Evolutionary conservation across 2,797 vertebrate genomes (phyloP).

Genomic region (Hafferia zeledoni): DNA sequence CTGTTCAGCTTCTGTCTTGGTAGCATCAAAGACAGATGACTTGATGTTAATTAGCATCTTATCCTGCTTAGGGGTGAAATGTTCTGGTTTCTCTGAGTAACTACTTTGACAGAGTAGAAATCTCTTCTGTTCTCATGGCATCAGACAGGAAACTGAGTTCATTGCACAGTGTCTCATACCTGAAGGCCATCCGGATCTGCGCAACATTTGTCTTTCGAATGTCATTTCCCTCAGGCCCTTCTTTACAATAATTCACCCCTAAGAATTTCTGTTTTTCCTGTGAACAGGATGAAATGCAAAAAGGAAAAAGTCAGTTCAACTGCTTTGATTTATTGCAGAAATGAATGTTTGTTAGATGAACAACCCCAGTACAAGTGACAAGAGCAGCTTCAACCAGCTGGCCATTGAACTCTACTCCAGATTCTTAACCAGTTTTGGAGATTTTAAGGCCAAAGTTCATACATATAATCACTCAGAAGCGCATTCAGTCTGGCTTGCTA

Average conservation of each 20-base stretch:
- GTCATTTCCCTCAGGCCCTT: conserved; percentile 92
- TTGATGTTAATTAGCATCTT: background rate
- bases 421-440: background rate
- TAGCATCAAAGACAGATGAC: background rate
- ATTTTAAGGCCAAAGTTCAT: background rate
- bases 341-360: background rate
- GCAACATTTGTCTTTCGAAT: conserved; percentile 94
- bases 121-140: conserved; percentile 84
- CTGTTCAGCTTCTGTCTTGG: background rate
- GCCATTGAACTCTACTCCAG: background rate
- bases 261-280: conserved; percentile 96
- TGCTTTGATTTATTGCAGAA: background rate
- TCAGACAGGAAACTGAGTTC: conserved; percentile 95
- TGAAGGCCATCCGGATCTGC: conserved; percentile 95
- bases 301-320: conserved; percentile 15
- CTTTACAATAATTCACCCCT: conserved; percentile 89
- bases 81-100: background rate
- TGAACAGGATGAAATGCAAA: background rate
- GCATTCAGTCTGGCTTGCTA: background rate
- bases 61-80: background rate
- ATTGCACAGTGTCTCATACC: conserved; percentile 91
- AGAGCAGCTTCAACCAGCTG: background rate
- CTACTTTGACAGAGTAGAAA: conserved; percentile 69
- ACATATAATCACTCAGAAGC: background rate
- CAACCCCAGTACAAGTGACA: background rate